Evolutionary conservation across 2,888 invertebrate species (phyloP).

Genomic region (Diarsia brunnea): DNA sequence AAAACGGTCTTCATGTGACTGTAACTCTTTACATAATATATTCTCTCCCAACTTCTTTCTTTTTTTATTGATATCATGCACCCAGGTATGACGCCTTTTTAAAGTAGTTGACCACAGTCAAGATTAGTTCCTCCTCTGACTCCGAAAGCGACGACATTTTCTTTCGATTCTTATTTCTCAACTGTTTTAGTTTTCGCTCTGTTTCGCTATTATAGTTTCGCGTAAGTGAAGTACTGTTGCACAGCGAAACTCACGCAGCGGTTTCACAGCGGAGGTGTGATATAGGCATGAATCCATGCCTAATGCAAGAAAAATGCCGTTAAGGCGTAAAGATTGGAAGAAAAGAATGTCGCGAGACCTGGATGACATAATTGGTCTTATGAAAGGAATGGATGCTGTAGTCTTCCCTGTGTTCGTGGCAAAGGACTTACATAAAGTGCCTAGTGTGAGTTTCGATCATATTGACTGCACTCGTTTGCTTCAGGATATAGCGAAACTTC

Average conservation of each 20-base stretch:
- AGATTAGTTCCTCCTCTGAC: neutral
- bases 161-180: neutral
- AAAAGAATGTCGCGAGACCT: constrained; percentile 10
- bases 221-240: no score
- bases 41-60: neutral
- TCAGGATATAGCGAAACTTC: neutral
- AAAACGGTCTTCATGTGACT: constrained; percentile 10
- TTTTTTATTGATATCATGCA: neutral
- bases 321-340: constrained; percentile 3
- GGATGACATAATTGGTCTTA: constrained; percentile 7
- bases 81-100: neutral
- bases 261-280: neutral
- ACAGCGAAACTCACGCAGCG: no score
- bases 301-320: neutral
- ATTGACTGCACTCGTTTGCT: constrained; percentile 3
- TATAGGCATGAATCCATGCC: neutral
- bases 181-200: neutral
- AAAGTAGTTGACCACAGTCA: neutral
- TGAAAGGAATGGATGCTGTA: constrained; percentile 5
- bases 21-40: neutral
- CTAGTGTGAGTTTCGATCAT: constrained; percentile 10
- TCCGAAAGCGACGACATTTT: neutral
- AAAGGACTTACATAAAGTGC: constrained; percentile 7
- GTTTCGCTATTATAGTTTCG: constrained; percentile 21
- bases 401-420: constrained; percentile 8